phyloP scores from a whole-genome alignment of 2,888 invertebrate species.

The Helleia helle region DNA sequence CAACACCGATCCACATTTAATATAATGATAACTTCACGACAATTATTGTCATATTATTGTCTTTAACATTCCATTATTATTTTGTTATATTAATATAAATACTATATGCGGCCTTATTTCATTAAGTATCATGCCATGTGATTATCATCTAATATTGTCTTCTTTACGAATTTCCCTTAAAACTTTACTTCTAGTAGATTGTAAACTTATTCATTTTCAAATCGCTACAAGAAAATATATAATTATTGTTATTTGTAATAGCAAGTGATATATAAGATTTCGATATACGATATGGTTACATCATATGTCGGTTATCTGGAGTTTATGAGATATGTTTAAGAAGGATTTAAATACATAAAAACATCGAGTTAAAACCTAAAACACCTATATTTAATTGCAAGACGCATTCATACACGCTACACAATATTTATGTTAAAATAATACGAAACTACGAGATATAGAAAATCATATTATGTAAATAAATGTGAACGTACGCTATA shows the following conservation, averaged over 20 bases:
- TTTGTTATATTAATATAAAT: not conserved
- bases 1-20: constrained; percentile 19
- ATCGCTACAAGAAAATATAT: no score
- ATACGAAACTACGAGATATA: constrained; percentile 52
- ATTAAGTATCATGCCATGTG: constrained; percentile 4
- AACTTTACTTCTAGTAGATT: not conserved
- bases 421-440: constrained; percentile 16
- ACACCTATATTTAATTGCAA: constrained; percentile 38
- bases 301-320: constrained; percentile 17
- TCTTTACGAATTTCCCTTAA: not conserved
- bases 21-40: constrained; percentile 15
- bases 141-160: not conserved
- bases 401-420: constrained; percentile 15
- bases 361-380: constrained; percentile 40
- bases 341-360: constrained; percentile 35
- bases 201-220: not conserved
- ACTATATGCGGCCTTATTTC: not conserved
- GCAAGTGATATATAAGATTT: constrained; percentile 10
- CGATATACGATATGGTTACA: constrained; percentile 22
- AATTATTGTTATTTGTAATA: no score
- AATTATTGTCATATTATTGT: constrained; percentile 2
- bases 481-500: constrained; percentile 54
- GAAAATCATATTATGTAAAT: constrained; percentile 63
- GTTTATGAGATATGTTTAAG: constrained; percentile 45
- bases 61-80: constrained; percentile 1